A percentile compares a stretch with the other conserved stretches of the same genome.
These are phyloP conservation scores for Apogon talboti DNA, from an alignment of 2,797 vertebrate species.

Conservation along the genomic window DNA sequence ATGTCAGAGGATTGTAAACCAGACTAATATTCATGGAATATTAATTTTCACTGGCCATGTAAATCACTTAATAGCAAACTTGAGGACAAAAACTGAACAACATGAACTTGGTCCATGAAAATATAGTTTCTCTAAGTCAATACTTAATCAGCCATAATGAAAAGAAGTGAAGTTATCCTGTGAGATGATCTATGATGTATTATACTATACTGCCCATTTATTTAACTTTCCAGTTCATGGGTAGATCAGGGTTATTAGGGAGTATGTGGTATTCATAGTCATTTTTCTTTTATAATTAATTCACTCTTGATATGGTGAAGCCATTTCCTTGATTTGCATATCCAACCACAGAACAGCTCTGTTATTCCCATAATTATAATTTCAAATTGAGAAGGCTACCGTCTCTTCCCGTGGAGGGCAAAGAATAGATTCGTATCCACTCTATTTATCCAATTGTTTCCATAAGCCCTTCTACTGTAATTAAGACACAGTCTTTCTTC, in stretches of 20 bases:
- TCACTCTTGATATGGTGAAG: constrained; percentile 50
- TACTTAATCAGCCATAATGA: background rate
- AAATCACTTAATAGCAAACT: too few relatives aligned
- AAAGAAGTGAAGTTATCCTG: background rate
- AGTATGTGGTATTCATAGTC: constrained; percentile 39
- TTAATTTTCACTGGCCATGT: too few relatives aligned
- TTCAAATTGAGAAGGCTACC: constrained; percentile 60
- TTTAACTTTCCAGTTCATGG: constrained; percentile 20
- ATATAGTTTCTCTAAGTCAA: background rate
- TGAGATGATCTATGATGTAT: background rate
- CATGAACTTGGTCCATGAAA: too few relatives aligned
- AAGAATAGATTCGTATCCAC: constrained; percentile 47
- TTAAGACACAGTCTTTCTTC: constrained; percentile 42
- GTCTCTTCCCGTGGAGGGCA: constrained; percentile 45
- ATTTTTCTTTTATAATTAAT: constrained; percentile 54
- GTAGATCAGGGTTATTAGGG: constrained; percentile 27
- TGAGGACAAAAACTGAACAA: too few relatives aligned
- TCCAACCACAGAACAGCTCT: constrained; percentile 43
- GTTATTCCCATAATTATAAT: constrained; percentile 68
- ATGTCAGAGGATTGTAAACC: too few relatives aligned
- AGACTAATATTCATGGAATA: too few relatives aligned
- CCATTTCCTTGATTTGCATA: constrained; percentile 69
- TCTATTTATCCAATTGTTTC: constrained; percentile 49
- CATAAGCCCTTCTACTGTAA: constrained; percentile 45
- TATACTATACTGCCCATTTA: background rate